These are phyloP conservation scores for Parazoanthus darwini DNA, from an alignment of 92 coral and sea anemone species.

Conservation along the genomic window DNA sequence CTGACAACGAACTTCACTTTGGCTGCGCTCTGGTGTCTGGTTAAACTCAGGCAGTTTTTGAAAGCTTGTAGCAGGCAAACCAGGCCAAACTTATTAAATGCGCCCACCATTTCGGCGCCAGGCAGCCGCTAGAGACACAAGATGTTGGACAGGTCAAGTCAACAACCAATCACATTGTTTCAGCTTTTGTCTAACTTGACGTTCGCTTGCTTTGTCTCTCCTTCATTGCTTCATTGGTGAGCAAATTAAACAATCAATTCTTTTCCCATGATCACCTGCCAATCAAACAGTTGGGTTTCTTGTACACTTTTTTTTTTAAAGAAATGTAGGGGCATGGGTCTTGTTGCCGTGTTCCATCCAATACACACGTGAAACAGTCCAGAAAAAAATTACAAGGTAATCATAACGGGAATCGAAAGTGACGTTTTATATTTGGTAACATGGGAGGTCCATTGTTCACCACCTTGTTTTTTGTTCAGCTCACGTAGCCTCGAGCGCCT, in stretches of 20 bases:
- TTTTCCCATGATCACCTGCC: constrained; percentile 70
- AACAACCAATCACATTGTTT: constrained; percentile 68
- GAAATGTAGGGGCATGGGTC: background rate
- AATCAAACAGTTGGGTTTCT: constrained; percentile 75
- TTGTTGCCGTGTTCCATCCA: background rate
- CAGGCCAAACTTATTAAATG: constrained; percentile 76
- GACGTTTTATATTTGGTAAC: constrained; percentile 7
- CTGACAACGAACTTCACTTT: constrained; percentile 71
- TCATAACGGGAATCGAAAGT: constrained; percentile 13
- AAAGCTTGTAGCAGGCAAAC: constrained; percentile 89
- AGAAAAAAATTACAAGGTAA: background rate
- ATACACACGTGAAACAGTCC: constrained; percentile 15
- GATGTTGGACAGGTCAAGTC: constrained; percentile 82
- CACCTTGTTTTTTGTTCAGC: constrained; percentile 23
- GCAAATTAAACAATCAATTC: constrained; percentile 91
- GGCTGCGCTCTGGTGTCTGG: constrained; percentile 85
- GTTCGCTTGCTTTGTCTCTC: constrained; percentile 74
- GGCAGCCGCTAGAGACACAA: constrained; percentile 70
- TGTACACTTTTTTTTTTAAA: constrained; percentile 54
- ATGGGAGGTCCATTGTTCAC: constrained; percentile 37
- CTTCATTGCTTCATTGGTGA: constrained; percentile 84
- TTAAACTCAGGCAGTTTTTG: constrained; percentile 85
- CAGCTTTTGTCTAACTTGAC: constrained; percentile 62
- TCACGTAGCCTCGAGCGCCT: constrained; percentile 27
- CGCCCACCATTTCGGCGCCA: constrained; percentile 93